Percentiles rank a stretch among this genome's conserved stretches.
phyloP scores from a whole-genome alignment of 35 echinoderm and acorn worm genomes.

The Apostichopus parvimensis region DNA sequence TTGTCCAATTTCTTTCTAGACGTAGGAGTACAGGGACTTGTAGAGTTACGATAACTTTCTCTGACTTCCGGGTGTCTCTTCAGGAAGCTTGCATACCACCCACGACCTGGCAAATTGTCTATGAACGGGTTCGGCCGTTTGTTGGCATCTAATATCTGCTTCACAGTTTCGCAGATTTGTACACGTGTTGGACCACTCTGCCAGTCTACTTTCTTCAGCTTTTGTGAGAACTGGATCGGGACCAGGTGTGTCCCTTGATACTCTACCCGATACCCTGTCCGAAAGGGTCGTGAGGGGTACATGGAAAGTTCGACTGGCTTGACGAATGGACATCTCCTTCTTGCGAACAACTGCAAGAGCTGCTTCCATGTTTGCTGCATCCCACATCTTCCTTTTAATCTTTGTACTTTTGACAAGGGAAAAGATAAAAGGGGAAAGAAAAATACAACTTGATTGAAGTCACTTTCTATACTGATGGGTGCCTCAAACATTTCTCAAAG shows the following conservation, averaged over 20 bases:
- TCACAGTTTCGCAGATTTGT: slow-evolving; percentile 23
- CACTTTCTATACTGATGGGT: no score
- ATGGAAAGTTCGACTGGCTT: slow-evolving; percentile 29
- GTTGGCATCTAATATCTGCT: slow-evolving; percentile 30
- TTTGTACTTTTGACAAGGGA: not conserved
- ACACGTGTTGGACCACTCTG: slow-evolving; percentile 21
- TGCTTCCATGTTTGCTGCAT: slow-evolving; percentile 6
- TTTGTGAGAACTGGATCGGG: slow-evolving; percentile 43
- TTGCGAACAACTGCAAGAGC: not conserved
- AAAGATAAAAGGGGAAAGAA: no score
- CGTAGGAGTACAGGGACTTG: not conserved
- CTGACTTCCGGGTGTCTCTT: slow-evolving; percentile 24
- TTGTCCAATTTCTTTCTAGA: slow-evolving; percentile 37
- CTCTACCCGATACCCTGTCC: slow-evolving; percentile 22
- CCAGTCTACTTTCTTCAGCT: slow-evolving; percentile 39
- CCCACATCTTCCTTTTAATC: slow-evolving; percentile 35
- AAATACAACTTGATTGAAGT: no score
- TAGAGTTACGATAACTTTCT: not conserved
- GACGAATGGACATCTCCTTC: slow-evolving; percentile 23
- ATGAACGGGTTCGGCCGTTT: slow-evolving; percentile 36
- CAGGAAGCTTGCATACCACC: slow-evolving; percentile 32
- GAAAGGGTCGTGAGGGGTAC: slow-evolving; percentile 26
- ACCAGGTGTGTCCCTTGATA: slow-evolving; percentile 20
- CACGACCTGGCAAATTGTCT: slow-evolving; percentile 24
- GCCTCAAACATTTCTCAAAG: no score